Evolutionary conservation across 2,797 vertebrate genomes (phyloP).

Genomic region (Sebastes vulpes): DNA sequence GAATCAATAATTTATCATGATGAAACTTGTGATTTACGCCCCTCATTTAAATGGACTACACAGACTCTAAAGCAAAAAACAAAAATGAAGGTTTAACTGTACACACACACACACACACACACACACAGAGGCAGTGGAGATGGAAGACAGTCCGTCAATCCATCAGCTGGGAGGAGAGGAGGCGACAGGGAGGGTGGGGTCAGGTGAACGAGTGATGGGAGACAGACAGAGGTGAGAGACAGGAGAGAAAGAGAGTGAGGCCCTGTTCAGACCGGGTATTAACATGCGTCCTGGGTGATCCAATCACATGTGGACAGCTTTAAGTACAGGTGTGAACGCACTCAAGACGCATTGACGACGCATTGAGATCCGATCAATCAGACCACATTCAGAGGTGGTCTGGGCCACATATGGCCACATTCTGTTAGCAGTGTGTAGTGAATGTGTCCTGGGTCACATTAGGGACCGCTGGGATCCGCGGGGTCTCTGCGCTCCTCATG

Average conservation of each 20-base stretch:
- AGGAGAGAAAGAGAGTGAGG: background rate
- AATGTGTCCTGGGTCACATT: too few species aligned
- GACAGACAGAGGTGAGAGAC: background rate
- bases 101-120: background rate
- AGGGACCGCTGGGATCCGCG: too few species aligned
- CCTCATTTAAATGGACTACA: background rate
- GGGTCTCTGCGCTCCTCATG: too few species aligned
- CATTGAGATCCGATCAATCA: too few species aligned
- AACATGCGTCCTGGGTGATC: too few species aligned
- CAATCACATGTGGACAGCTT: too few species aligned
- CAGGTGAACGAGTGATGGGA: background rate
- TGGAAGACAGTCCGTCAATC: conserved; percentile 24
- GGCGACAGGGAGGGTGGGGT: conserved; percentile 42
- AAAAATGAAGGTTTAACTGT: background rate
- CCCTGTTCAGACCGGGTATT: too few species aligned
- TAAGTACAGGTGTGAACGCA: too few species aligned
- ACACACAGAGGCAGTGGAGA: conserved; percentile 8
- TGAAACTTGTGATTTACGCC: background rate
- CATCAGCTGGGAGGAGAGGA: conserved; percentile 42
- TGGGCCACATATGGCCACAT: too few species aligned
- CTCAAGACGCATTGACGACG: too few species aligned
- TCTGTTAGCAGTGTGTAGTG: too few species aligned
- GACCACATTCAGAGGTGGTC: too few species aligned
- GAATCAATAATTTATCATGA: background rate
- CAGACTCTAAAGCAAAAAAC: background rate